These are phyloP conservation scores for Anadara kagoshimensis DNA, from an alignment of 1,140 invertebrate species.

Conservation along the genomic window DNA sequence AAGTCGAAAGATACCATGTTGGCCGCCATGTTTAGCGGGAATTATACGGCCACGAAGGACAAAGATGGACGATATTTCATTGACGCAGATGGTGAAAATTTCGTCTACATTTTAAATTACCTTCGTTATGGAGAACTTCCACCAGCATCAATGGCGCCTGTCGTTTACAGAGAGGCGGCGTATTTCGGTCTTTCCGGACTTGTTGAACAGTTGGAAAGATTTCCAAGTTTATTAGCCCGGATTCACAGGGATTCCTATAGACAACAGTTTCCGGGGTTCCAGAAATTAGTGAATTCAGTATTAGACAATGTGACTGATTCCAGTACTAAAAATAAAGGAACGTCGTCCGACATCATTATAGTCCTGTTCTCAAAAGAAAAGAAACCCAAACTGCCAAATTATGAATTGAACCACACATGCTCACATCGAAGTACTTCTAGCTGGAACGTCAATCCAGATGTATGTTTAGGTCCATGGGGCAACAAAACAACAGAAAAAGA, in stretches of 20 bases:
- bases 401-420: slow-evolving; percentile 45
- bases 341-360: slow-evolving; percentile 37
- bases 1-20: slow-evolving; percentile 66
- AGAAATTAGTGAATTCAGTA: slow-evolving; percentile 42
- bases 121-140: slow-evolving; percentile 60
- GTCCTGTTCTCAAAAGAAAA: slow-evolving; percentile 41
- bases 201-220: slow-evolving; percentile 52
- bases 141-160: slow-evolving; percentile 33
- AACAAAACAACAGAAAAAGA: slow-evolving; percentile 46
- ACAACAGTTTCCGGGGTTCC: slow-evolving; percentile 44
- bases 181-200: slow-evolving; percentile 63
- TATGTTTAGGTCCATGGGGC: slow-evolving; percentile 49
- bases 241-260: slow-evolving; percentile 52
- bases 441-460: slow-evolving; percentile 29
- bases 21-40: slow-evolving; percentile 71
- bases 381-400: slow-evolving; percentile 30
- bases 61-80: slow-evolving; percentile 68
- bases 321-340: slow-evolving; percentile 29
- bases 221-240: slow-evolving; percentile 46
- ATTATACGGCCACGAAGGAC: slow-evolving; percentile 60
- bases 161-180: slow-evolving; percentile 58
- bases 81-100: slow-evolving; percentile 62
- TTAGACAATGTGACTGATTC: slow-evolving; percentile 28
- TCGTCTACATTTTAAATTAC: slow-evolving; percentile 62
- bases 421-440: slow-evolving; percentile 25